phyloP scores from a whole-genome alignment of 2,113 vertebrate genomes.

The Chunga burmeisteri region DNA sequence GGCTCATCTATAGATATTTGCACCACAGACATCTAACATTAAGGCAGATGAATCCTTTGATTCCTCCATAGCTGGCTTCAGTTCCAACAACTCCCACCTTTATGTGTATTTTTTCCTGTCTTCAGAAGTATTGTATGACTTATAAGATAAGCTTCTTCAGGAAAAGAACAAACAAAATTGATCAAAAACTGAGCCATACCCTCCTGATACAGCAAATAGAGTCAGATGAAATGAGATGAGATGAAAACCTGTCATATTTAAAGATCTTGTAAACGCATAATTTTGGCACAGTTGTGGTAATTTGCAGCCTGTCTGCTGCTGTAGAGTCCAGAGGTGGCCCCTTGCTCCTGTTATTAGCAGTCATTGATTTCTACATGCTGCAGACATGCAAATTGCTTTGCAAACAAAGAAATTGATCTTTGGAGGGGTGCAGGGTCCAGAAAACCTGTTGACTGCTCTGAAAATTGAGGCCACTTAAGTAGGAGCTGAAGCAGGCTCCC shows the following conservation, averaged over 20 bases:
- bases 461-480: neutral
- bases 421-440: neutral
- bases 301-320: neutral
- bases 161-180: conserved; percentile 40
- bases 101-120: neutral
- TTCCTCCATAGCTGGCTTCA: neutral
- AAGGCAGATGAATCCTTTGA: conserved; percentile 31
- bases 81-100: neutral
- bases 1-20: neutral
- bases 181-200: conserved; percentile 13
- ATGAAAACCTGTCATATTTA: conserved; percentile 15
- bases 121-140: conserved; percentile 9
- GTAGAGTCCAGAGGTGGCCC: neutral
- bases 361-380: neutral
- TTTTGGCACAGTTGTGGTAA: neutral
- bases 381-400: neutral
- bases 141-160: neutral
- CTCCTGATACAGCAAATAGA: neutral
- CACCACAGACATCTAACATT: neutral
- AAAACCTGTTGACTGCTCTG: neutral
- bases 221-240: neutral
- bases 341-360: neutral
- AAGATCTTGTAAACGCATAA: neutral
- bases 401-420: neutral
- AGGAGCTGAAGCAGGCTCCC: neutral